phyloP scores from a whole-genome alignment of 2,797 vertebrate species.

The Schizopygopsis pylzovi region DNA sequence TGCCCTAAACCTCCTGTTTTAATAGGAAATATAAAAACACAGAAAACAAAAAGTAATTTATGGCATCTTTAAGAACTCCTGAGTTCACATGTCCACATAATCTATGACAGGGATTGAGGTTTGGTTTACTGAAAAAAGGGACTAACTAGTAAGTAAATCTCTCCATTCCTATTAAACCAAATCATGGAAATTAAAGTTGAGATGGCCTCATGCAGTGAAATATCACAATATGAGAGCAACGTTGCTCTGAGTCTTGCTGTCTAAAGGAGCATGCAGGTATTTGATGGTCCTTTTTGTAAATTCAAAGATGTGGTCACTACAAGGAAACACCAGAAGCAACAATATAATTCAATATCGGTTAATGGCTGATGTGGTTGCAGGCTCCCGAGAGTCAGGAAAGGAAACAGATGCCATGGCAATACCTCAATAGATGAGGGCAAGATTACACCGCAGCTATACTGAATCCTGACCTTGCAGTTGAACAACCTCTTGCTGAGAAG shows the following conservation, averaged over 20 bases:
- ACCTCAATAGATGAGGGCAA: not conserved
- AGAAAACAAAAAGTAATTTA: not conserved
- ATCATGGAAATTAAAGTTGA: not conserved
- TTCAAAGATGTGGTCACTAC: not conserved
- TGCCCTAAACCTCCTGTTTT: not conserved
- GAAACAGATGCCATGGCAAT: not conserved
- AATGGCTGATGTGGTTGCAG: conserved; percentile 2
- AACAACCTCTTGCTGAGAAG: not conserved
- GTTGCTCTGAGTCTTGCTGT: not conserved
- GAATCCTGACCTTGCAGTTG: conserved; percentile 2
- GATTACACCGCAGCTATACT: not conserved
- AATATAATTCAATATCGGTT: not conserved
- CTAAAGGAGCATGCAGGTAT: not conserved
- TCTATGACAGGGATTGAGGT: not conserved
- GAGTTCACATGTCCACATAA: not conserved
- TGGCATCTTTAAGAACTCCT: not conserved
- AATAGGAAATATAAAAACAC: not conserved
- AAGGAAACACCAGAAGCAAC: not conserved
- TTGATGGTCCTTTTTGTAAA: not conserved
- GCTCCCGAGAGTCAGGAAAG: not conserved
- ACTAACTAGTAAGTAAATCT: not conserved
- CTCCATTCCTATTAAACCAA: not conserved
- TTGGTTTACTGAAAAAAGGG: not conserved
- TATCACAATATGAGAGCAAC: too few species aligned
- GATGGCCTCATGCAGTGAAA: not conserved